Evolutionary conservation across 2,888 invertebrate genomes (phyloP).

Genomic region (Nomada ferruginata): DNA sequence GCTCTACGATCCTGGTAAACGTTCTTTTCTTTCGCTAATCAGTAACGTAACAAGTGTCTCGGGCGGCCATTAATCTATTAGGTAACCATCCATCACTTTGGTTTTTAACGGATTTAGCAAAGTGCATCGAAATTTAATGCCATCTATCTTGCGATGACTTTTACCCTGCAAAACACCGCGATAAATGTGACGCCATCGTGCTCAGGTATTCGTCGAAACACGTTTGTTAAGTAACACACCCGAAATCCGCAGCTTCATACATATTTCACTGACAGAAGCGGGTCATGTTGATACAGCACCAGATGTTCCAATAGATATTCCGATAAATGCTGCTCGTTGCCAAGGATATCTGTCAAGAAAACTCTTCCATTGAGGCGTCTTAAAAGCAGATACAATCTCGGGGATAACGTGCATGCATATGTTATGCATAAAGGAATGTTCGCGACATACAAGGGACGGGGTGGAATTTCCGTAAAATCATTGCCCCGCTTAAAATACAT

Average conservation of each 20-base stretch:
- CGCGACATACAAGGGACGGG: not conserved
- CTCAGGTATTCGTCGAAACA: conserved; percentile 26
- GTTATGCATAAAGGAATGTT: conserved; percentile 14
- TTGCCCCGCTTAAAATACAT: not conserved
- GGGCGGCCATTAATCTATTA: too few relatives aligned
- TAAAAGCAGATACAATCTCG: conserved; percentile 40
- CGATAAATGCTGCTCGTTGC: conserved; percentile 65
- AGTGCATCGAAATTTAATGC: not conserved
- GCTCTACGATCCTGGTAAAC: too few relatives aligned
- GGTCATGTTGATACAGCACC: conserved; percentile 69
- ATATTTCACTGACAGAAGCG: conserved; percentile 71
- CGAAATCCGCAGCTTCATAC: conserved; percentile 37
- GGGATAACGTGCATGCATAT: conserved; percentile 24
- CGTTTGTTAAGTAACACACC: conserved; percentile 58
- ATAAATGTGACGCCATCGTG: not conserved
- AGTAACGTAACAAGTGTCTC: too few relatives aligned
- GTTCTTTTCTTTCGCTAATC: too few relatives aligned
- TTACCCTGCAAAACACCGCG: not conserved
- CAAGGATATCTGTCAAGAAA: conserved; percentile 63
- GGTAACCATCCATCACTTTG: too few relatives aligned
- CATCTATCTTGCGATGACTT: not conserved
- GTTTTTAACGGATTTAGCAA: not conserved
- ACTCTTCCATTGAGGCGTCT: conserved; percentile 44
- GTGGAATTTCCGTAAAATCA: conserved; percentile 9
- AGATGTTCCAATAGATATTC: conserved; percentile 63